Percentiles rank a stretch among this genome's conserved stretches.
These are phyloP conservation scores for Paramuricea clavata DNA, from an alignment of 92 coral and sea anemone species.

Conservation along the genomic window DNA sequence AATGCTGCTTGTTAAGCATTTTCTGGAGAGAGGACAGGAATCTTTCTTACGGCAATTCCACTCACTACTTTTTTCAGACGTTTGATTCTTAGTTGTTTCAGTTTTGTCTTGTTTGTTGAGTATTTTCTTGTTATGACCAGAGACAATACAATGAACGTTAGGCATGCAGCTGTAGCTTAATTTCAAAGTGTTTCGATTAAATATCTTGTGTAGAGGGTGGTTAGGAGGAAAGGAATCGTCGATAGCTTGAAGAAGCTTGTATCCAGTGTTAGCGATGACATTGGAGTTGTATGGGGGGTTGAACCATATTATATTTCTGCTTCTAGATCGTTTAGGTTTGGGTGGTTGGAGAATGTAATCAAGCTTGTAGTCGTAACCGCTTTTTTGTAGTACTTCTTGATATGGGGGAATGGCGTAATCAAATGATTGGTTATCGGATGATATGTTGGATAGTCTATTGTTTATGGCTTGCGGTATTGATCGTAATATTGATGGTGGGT, in stretches of 20 bases:
- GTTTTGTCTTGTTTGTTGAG: no score
- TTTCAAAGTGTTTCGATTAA: neutral
- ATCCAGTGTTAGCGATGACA: conserved; percentile 16
- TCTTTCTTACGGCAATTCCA: no score
- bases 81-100: no score
- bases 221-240: conserved; percentile 16
- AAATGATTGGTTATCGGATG: neutral
- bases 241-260: conserved; percentile 3
- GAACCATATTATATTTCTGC: conserved; percentile 19
- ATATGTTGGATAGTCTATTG: conserved; percentile 4
- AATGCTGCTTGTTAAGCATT: no score
- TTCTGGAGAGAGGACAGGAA: no score
- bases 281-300: conserved; percentile 42
- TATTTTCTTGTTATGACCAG: no score
- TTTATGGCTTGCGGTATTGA: conserved; percentile 15
- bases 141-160: no score
- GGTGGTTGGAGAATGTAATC: conserved; percentile 5
- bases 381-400: conserved; percentile 19
- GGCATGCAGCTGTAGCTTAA: neutral
- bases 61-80: no score
- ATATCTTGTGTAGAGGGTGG: conserved; percentile 2
- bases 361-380: conserved; percentile 30
- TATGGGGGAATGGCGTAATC: conserved; percentile 15
- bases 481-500: conserved; percentile 24
- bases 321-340: conserved; percentile 5